These are phyloP conservation scores for Lissonota sp. DNA, from an alignment of 2,888 invertebrate species.

Conservation along the genomic window DNA sequence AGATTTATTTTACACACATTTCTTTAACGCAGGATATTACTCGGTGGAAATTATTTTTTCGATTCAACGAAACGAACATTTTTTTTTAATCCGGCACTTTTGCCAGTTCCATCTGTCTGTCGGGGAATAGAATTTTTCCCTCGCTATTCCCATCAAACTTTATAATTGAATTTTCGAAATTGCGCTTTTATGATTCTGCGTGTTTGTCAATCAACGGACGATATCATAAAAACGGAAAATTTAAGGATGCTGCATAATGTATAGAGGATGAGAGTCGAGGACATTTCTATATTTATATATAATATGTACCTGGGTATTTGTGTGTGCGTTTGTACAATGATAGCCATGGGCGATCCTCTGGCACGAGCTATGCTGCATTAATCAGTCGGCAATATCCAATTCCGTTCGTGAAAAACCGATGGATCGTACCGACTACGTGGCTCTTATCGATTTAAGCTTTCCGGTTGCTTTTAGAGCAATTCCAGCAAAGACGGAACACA, in stretches of 20 bases:
- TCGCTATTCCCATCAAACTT: neutral
- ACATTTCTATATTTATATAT: neutral
- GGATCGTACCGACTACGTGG: slow-evolving; percentile 51
- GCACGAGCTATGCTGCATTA: slow-evolving; percentile 62
- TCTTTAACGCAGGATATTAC: no score
- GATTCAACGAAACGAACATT: no score
- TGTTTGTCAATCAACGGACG: slow-evolving; percentile 44
- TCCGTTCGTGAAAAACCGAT: slow-evolving; percentile 56
- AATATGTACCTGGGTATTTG: slow-evolving; percentile 7
- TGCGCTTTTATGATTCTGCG: slow-evolving; percentile 7
- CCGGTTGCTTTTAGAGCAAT: neutral
- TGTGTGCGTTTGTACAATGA: neutral
- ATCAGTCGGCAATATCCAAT: slow-evolving; percentile 67
- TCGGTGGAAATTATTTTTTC: no score
- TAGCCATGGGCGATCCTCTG: slow-evolving; percentile 11
- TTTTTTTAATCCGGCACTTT: neutral
- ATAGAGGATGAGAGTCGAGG: slow-evolving; percentile 15
- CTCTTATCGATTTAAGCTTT: slow-evolving; percentile 62
- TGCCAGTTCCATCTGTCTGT: neutral
- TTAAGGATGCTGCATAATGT: slow-evolving; percentile 45
- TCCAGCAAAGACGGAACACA: no score
- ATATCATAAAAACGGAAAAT: slow-evolving; percentile 46
- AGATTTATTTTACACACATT: no score
- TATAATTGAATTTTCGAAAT: slow-evolving; percentile 32
- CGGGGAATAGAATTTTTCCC: slow-evolving; percentile 7